Conservation (phyloP, 2,113 vertebrate species). For the Amia ocellicauda region DNA sequence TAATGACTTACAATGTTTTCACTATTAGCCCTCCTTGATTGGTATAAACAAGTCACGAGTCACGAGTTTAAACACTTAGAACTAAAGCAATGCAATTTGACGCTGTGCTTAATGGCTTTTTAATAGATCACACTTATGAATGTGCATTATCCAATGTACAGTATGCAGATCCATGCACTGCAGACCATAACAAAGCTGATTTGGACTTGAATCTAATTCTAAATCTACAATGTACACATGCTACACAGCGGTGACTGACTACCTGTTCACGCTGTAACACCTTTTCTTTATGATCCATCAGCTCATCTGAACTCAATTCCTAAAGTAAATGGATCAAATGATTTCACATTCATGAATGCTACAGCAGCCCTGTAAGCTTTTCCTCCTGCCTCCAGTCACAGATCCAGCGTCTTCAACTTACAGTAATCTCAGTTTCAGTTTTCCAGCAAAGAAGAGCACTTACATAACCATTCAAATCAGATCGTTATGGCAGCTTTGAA, state of each 20-base stretch:
- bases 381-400: not conserved
- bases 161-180: too few relatives aligned
- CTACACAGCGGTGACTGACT: slow-evolving; percentile 1
- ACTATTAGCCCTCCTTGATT: slow-evolving; percentile 7
- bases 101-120: not conserved
- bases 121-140: not conserved
- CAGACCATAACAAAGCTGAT: too few relatives aligned
- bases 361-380: not conserved
- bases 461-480: slow-evolving; percentile 21
- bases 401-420: slow-evolving; percentile 39
- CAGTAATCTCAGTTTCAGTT: slow-evolving; percentile 27
- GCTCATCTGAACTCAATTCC: too few relatives aligned
- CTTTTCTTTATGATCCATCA: too few relatives aligned
- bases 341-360: not conserved
- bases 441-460: slow-evolving; percentile 15
- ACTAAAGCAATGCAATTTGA: not conserved
- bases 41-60: not conserved
- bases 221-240: too few relatives aligned
- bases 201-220: too few relatives aligned
- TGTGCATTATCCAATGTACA: too few relatives aligned
- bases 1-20: slow-evolving; percentile 4
- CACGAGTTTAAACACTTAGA: not conserved
- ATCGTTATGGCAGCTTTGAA: not conserved
- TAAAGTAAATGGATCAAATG: too few relatives aligned
- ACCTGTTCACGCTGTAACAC: slow-evolving; percentile 1